These are phyloP conservation scores for Mythimna vitellina DNA, from an alignment of 2,888 invertebrate genomes.

Conservation along the genomic window DNA sequence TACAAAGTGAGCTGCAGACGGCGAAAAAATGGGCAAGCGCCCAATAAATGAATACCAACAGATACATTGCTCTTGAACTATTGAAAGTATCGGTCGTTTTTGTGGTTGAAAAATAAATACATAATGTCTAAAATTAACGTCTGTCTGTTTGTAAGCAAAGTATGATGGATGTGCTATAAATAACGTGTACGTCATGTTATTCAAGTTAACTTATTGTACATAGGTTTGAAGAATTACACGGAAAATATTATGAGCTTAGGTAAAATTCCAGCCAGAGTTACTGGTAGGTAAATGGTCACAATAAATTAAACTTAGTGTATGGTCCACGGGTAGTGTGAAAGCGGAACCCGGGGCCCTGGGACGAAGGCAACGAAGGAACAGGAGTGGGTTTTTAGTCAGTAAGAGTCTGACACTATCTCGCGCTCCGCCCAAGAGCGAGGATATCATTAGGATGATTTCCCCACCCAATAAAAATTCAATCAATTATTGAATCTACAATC, in stretches of 20 bases:
- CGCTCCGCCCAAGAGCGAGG: too few species aligned
- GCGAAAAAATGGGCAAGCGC: slow-evolving; percentile 7
- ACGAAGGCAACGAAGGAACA: too few species aligned
- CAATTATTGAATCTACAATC: too few species aligned
- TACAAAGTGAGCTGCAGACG: not conserved
- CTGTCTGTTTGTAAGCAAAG: too few species aligned
- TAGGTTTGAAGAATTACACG: slow-evolving; percentile 4
- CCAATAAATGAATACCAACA: slow-evolving; percentile 13
- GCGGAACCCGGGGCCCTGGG: too few species aligned
- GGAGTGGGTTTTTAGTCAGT: too few species aligned
- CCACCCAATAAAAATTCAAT: too few species aligned
- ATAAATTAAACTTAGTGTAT: slow-evolving; percentile 3
- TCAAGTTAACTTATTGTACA: not conserved
- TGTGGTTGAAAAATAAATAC: not conserved
- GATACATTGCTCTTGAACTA: slow-evolving; percentile 25
- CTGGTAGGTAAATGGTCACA: slow-evolving; percentile 8
- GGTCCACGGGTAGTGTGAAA: too few species aligned
- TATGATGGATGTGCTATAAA: slow-evolving; percentile 24
- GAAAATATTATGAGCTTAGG: slow-evolving; percentile 5
- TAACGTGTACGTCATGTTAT: slow-evolving; percentile 3
- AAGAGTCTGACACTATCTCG: too few species aligned
- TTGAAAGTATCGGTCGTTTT: not conserved
- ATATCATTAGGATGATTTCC: too few species aligned
- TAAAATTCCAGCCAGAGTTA: slow-evolving; percentile 3
- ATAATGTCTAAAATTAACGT: not conserved